Percentiles rank a stretch among this genome's conserved stretches.
Evolutionary conservation across 37 sponge, comb jelly and placozoan species (phyloP).

Genomic region (Crambe crambe): DNA sequence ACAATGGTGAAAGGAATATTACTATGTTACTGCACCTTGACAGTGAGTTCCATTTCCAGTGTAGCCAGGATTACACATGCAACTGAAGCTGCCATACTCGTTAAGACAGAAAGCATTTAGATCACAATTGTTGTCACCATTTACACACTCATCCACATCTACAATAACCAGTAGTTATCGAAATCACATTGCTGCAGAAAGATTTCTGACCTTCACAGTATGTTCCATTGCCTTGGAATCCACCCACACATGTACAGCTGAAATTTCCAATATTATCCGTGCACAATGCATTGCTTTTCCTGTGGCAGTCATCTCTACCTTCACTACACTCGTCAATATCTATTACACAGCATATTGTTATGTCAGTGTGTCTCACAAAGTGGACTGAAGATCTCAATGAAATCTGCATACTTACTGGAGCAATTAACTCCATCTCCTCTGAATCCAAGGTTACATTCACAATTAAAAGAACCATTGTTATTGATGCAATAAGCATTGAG

Average conservation of each 20-base stretch:
- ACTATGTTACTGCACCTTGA: slow-evolving; percentile 3
- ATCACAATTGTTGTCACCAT: not conserved
- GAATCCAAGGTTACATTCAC: slow-evolving; percentile 29
- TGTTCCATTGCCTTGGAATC: slow-evolving; percentile 20
- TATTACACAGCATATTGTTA: not conserved
- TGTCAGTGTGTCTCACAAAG: not conserved
- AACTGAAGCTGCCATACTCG: not conserved
- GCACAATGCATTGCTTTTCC: not conserved
- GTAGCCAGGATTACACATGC: slow-evolving; percentile 3
- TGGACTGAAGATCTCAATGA: no score
- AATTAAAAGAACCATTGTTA: slow-evolving; percentile 13
- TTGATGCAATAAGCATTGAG: slow-evolving; percentile 18
- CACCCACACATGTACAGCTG: not conserved
- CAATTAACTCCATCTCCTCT: slow-evolving; percentile 25
- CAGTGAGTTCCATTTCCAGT: slow-evolving; percentile 19
- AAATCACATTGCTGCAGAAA: not conserved
- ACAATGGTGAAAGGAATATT: not conserved
- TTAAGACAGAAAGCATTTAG: not conserved
- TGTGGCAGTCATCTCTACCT: not conserved
- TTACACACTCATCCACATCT: slow-evolving; percentile 5
- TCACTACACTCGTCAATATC: slow-evolving; percentile 2
- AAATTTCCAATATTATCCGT: not conserved
- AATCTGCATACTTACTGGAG: not conserved
- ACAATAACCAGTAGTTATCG: not conserved
- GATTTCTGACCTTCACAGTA: not conserved